Base-by-base conservation (phyloP, 2,113 vertebrate genomes). In the Oryzias melastigma region DNA sequence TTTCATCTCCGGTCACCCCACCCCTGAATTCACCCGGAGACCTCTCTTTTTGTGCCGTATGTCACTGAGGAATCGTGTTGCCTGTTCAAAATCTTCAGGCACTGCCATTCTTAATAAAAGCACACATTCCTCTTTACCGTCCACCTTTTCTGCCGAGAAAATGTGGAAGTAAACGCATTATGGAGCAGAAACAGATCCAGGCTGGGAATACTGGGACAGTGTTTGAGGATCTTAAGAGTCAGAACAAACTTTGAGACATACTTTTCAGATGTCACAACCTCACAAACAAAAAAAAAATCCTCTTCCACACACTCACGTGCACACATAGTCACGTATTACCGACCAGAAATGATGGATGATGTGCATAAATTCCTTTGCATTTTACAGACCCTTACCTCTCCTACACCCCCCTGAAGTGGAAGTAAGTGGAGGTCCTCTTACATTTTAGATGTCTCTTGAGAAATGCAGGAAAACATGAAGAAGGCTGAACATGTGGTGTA, bases 331-430 rank as follows among this genome's bases (percentile, higher is more conserved):
- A 49, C 53, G 63, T 51, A 61, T 74, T 64, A 27, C 53, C 58
- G n/a, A 58, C 65, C 75, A 62, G 48, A 83, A 78, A 87, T 87
- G 84, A 88, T 88, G 78, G 85, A 88, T 82, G 71, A 60, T 78
- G 73, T 77, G 77, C 77, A 78, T 77, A 77, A 83, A 88, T 84
- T 73, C 75, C 69, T 66, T 54, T 71, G 50, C 73, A 71, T 66
- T 66, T 61, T 71, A 61, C 53, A 59, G 62, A 77, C 79, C 67
- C 66, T 67, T 69, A 52, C 62, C 65, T 84, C 81, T 75, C 53
- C 73, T 75, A 49, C 74, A 70, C 77, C 62, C 62, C 61, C 52
- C 60, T 80, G 56, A 48, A 45, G 58, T 44, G 85, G 79, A 81
- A 86, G 72, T 75, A 83, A 74, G 54, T 77, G 69, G 81, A 83